These are phyloP conservation scores for Ascidia mentula DNA, from an alignment of 23 tunicate genomes.

Conservation along the genomic window DNA sequence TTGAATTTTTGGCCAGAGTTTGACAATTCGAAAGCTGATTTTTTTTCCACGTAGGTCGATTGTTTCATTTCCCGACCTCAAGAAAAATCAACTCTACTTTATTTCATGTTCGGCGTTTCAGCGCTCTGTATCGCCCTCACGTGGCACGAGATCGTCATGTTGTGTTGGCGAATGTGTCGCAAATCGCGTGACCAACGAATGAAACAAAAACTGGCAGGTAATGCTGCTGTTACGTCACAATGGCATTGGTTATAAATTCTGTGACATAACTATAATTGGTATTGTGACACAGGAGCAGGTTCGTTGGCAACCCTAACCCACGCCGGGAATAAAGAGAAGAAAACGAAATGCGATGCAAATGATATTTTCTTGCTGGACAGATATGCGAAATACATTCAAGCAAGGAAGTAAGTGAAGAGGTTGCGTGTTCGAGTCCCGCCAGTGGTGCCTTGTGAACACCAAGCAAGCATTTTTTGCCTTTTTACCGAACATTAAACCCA, in stretches of 20 bases:
- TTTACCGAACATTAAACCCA: too few relatives aligned
- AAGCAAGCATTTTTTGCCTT: too few relatives aligned
- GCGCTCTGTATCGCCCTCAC: constrained; percentile 34
- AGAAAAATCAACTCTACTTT: constrained; percentile 60
- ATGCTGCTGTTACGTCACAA: neutral
- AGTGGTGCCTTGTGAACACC: too few relatives aligned
- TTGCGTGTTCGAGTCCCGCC: too few relatives aligned
- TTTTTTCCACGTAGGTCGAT: constrained; percentile 45
- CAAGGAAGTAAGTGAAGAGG: neutral
- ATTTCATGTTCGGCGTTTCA: constrained; percentile 69
- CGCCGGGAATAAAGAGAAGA: neutral
- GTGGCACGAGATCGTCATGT: constrained; percentile 16
- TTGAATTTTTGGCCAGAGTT: too few relatives aligned
- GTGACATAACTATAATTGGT: neutral
- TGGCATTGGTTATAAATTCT: neutral
- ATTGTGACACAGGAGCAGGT: neutral
- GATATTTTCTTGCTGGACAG: neutral
- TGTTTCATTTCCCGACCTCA: constrained; percentile 75
- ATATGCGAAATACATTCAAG: neutral
- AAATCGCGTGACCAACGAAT: neutral
- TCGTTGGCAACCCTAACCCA: neutral
- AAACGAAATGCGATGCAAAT: too few relatives aligned
- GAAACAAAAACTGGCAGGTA: neutral
- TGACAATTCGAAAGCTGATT: too few relatives aligned
- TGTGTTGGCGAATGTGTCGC: constrained; percentile 13